Base-by-base conservation (phyloP, 2,888 invertebrate genomes). In the Adelognathus sp. region DNA sequence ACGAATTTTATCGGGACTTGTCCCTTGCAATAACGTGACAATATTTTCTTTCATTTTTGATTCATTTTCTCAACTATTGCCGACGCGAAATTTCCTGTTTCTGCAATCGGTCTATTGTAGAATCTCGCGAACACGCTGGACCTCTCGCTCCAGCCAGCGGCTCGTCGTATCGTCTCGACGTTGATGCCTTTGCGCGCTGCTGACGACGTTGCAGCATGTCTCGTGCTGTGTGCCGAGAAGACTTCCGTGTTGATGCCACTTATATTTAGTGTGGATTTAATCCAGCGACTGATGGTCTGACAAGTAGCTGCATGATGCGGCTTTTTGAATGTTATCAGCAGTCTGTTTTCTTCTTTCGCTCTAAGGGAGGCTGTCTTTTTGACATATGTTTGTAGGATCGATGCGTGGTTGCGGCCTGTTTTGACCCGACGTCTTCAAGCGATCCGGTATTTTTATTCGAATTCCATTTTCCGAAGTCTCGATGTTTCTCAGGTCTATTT, bases 221-320 rank as follows among this genome's bases (percentile, higher is more conserved):
- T 44, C 3, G 67, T 75, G 18, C 50, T 60, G 27, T 69, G 46
- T 6, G 18, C 60, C 2, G 67, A 31, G 14, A 74, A 67, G 5
- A 16, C 16, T 1, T 39, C 39, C 0, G 67, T 72, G 39, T 72
- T 63, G 0, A 76, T 50, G 27, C 70, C 69, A 41, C 60, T 67
- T 27, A 60, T 7, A n/a, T 1, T 7, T 1, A 60, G 24, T 1
- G n/a, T 39, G 3, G 4, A 27, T 29, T 70, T 70, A 14, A 75
- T 60, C 75, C 69, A 75, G 5, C 60, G 58, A 52, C 69, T 60
- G 7, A 75, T 60, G 7, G 67, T 31, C 36, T 75, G 74, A 9
- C 67, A 33, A 21, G 60, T 29, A 1, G 46, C 67, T 24, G 41
- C 60, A 11, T 39, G 14, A 44, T 75, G 21, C 3, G 74, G 67